Evolutionary conservation across 2,797 vertebrate species (phyloP).

Genomic region (Gadopsis bispinosus): DNA sequence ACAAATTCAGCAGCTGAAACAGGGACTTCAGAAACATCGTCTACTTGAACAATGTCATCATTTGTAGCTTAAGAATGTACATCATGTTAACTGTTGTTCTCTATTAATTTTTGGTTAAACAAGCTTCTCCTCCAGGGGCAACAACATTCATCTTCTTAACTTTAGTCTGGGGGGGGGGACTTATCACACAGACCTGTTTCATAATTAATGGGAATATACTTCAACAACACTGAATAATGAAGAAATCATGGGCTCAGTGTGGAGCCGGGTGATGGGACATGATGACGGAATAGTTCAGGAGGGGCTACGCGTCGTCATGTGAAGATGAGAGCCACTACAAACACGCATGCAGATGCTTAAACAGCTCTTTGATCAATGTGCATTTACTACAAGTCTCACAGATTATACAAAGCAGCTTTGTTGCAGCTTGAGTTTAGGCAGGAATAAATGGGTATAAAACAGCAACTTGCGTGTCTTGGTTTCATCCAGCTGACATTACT

Average conservation of each 20-base stretch:
- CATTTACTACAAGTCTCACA: slow-evolving; percentile 2
- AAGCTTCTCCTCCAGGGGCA: slow-evolving; percentile 5
- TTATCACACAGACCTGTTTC: slow-evolving; percentile 66
- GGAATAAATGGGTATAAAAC: slow-evolving; percentile 7
- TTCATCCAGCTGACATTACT: slow-evolving; percentile 9
- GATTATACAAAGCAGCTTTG: neutral
- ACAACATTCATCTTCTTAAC: slow-evolving; percentile 4
- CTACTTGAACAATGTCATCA: neutral
- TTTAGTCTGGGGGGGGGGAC: slow-evolving; percentile 6
- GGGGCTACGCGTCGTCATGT: slow-evolving; percentile 34
- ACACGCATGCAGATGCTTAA: neutral
- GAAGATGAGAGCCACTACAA: slow-evolving; percentile 15
- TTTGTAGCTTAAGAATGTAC: neutral
- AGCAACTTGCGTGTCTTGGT: neutral
- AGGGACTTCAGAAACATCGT: neutral
- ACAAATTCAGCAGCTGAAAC: neutral
- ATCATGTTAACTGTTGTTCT: neutral
- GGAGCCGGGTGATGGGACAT: slow-evolving; percentile 41
- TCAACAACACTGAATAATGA: slow-evolving; percentile 80
- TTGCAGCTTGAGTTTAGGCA: neutral
- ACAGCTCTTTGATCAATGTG: slow-evolving; percentile 13
- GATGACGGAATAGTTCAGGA: slow-evolving; percentile 58
- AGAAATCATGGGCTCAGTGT: slow-evolving; percentile 52
- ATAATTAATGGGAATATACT: slow-evolving; percentile 80
- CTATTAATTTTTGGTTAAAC: neutral